Conservation (phyloP, 2,113 vertebrate genomes). For the Ceyx cyanopectus region DNA sequence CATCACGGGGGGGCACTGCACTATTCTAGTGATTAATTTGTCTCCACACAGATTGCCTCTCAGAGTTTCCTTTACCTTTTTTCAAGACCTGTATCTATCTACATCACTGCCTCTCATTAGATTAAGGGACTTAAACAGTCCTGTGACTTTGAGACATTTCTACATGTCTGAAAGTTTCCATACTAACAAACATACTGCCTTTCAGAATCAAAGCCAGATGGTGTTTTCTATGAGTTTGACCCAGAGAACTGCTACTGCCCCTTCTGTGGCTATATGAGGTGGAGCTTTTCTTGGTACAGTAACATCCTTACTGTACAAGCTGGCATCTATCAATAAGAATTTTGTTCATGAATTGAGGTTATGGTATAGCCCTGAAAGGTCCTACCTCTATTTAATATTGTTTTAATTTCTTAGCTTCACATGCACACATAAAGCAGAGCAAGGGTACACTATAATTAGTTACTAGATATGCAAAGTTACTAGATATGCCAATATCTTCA, state of each 20-base stretch:
- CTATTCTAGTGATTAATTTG: neutral
- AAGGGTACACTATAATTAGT: neutral
- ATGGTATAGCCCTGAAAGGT: neutral
- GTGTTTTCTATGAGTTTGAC: neutral
- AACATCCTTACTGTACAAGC: neutral
- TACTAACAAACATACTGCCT: neutral
- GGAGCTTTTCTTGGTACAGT: neutral
- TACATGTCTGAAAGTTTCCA: neutral
- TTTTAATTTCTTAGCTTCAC: neutral
- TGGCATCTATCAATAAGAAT: neutral
- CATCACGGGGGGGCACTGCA: neutral
- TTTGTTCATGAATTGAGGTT: neutral
- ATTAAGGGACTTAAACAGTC: neutral
- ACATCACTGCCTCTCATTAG: neutral
- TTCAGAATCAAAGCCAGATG: neutral
- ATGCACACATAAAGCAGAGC: neutral
- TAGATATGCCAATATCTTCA: neutral
- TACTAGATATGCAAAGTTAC: neutral
- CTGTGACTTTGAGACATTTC: neutral
- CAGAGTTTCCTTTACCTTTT: neutral
- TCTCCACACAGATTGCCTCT: neutral
- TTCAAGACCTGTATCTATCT: neutral
- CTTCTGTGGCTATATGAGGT: neutral
- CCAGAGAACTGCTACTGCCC: neutral
- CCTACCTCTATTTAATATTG: neutral